A percentile compares a stretch with the other conserved stretches of the same genome.
phyloP scores from a whole-genome alignment of 92 coral and sea anemone species.

The Parazoanthus atlanticus region DNA sequence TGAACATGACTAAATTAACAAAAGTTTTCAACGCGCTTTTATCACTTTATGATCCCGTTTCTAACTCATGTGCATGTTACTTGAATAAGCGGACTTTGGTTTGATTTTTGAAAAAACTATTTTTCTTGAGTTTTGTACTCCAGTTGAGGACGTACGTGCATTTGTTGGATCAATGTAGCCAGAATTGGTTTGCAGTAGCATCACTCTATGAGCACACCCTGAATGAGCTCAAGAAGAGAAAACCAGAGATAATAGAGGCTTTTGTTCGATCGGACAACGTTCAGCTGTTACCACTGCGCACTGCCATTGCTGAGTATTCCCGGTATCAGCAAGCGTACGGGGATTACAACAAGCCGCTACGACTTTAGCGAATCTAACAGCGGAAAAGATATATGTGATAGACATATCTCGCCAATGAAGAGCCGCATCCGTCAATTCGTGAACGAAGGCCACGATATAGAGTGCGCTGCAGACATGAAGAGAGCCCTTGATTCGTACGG shows the following conservation, averaged over 20 bases:
- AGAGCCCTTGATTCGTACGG: conserved; percentile 20
- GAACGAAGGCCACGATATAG: conserved; percentile 31
- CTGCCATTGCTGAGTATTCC: background rate
- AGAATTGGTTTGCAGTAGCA: conserved; percentile 33
- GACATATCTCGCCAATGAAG: conserved; percentile 29
- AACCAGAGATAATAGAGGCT: conserved; percentile 8
- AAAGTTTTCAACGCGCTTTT: no score
- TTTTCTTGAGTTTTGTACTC: background rate
- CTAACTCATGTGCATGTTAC: no score
- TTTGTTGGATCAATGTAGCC: conserved; percentile 16
- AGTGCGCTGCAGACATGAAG: conserved; percentile 38
- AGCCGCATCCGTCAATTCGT: conserved; percentile 37
- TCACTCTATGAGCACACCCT: conserved; percentile 8
- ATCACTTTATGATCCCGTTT: no score
- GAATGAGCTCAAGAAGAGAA: background rate
- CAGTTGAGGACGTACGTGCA: conserved; percentile 30
- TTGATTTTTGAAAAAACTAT: no score
- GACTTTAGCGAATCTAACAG: conserved; percentile 25
- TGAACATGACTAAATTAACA: no score
- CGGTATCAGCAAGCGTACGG: background rate
- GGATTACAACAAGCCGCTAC: background rate
- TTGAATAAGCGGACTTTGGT: no score
- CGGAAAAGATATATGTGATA: conserved; percentile 38
- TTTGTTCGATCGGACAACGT: conserved; percentile 17
- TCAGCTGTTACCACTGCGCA: conserved; percentile 14